phyloP scores from a whole-genome alignment of 1,140 invertebrate genomes.

The Monochamus saltuarius region DNA sequence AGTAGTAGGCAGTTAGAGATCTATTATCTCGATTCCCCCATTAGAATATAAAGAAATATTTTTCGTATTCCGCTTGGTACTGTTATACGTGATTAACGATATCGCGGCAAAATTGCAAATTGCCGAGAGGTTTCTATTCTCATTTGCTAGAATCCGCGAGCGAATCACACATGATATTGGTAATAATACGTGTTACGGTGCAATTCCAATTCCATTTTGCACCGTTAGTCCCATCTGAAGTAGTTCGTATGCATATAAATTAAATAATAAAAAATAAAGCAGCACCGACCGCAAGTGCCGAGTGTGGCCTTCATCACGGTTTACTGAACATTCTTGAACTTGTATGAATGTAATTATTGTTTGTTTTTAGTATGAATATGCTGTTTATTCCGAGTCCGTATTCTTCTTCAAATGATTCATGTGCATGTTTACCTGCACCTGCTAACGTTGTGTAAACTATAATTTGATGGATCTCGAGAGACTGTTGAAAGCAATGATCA shows the following conservation, averaged over 20 bases:
- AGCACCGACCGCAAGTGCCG: constrained; percentile 10
- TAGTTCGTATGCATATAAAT: constrained; percentile 28
- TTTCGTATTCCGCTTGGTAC: constrained; percentile 7
- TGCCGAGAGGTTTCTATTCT: background rate
- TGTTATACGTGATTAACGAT: constrained; percentile 13
- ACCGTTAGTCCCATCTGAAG: constrained; percentile 26
- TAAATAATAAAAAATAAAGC: constrained; percentile 21
- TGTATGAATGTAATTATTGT: constrained; percentile 24
- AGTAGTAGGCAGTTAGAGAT: constrained; percentile 11
- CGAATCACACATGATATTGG: constrained; percentile 7
- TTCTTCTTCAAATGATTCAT: constrained; percentile 20
- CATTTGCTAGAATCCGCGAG: constrained; percentile 1
- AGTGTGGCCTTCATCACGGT: constrained; percentile 26
- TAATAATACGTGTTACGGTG: constrained; percentile 5
- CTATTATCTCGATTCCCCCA: constrained; percentile 9
- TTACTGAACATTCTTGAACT: constrained; percentile 28
- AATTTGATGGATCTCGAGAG: too few relatives aligned
- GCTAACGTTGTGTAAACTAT: too few relatives aligned
- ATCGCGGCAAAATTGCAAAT: constrained; percentile 10
- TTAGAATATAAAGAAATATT: constrained; percentile 14
- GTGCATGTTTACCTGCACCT: constrained; percentile 18
- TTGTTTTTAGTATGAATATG: constrained; percentile 19
- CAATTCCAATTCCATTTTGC: constrained; percentile 9
- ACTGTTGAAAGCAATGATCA: too few relatives aligned
- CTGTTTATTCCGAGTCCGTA: constrained; percentile 6